phyloP scores from a whole-genome alignment of 1,140 invertebrate species.

The Formica selysi region DNA sequence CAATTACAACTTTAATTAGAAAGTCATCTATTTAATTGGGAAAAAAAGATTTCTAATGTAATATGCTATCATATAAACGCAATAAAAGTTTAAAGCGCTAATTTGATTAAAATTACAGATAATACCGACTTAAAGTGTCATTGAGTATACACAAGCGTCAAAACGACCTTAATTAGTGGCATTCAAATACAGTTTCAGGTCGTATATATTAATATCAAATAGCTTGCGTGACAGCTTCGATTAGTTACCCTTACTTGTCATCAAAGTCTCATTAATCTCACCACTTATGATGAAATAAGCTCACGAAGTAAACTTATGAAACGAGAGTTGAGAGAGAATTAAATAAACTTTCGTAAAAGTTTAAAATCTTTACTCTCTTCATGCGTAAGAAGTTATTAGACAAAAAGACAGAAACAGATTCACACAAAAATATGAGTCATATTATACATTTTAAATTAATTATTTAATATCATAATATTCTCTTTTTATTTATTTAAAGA shows the following conservation, averaged over 20 bases:
- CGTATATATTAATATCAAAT: slow-evolving; percentile 64
- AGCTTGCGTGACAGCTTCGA: slow-evolving; percentile 55
- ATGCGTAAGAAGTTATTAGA: not conserved
- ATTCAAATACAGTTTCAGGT: slow-evolving; percentile 54
- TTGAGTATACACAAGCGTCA: slow-evolving; percentile 36
- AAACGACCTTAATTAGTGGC: slow-evolving; percentile 54
- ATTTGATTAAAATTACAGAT: not conserved
- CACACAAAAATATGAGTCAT: not conserved
- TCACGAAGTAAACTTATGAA: slow-evolving; percentile 33
- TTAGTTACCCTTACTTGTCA: slow-evolving; percentile 62
- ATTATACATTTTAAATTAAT: not conserved
- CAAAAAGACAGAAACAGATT: not conserved
- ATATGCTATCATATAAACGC: not conserved
- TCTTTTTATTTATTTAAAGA: not conserved
- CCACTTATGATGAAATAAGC: slow-evolving; percentile 45
- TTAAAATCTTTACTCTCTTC: not conserved
- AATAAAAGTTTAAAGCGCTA: slow-evolving; percentile 24
- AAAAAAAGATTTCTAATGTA: not conserved
- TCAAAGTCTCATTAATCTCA: slow-evolving; percentile 61
- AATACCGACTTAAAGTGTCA: slow-evolving; percentile 8
- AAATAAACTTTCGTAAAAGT: slow-evolving; percentile 28
- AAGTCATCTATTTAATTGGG: not conserved
- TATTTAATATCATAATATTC: not conserved
- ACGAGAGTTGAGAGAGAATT: slow-evolving; percentile 9
- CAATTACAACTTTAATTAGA: not conserved